phyloP scores from a whole-genome alignment of 2,113 vertebrate genomes.

The Corythornis vintsioides region DNA sequence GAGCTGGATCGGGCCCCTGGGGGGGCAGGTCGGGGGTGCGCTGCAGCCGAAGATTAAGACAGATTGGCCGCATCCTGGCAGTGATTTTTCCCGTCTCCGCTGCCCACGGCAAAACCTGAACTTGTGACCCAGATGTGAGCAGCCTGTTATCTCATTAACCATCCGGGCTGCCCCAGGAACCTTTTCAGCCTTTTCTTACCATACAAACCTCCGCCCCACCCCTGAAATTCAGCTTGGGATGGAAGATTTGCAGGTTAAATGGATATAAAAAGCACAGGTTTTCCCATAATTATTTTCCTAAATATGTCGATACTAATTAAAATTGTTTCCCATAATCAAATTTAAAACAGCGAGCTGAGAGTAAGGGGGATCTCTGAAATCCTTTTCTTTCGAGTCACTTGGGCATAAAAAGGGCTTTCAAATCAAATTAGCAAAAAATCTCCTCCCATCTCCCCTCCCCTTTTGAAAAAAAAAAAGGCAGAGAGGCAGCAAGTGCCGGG shows the following conservation, averaged over 20 bases:
- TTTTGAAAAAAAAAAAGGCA: neutral
- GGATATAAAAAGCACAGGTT: neutral
- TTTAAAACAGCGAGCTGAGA: conserved; percentile 4
- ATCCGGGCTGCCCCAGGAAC: neutral
- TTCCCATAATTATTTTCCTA: conserved; percentile 15
- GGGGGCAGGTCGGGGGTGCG: neutral
- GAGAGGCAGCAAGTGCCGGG: neutral
- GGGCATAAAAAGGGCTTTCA: neutral
- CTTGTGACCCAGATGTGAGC: conserved; percentile 60
- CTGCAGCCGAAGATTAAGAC: neutral
- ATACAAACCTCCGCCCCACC: neutral
- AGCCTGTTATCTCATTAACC: conserved; percentile 11
- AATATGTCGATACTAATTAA: conserved; percentile 52
- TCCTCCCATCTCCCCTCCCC: neutral
- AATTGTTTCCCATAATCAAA: conserved; percentile 40
- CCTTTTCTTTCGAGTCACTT: neutral
- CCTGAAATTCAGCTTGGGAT: neutral
- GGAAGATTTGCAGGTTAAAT: neutral
- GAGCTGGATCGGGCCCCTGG: neutral
- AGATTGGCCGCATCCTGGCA: neutral
- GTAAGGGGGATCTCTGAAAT: neutral
- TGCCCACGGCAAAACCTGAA: conserved; percentile 25
- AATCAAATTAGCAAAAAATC: neutral
- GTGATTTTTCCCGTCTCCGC: neutral
- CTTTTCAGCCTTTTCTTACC: neutral